Conservation (phyloP, 2,888 invertebrate genomes). For the Omphaloscelis lunosa region DNA sequence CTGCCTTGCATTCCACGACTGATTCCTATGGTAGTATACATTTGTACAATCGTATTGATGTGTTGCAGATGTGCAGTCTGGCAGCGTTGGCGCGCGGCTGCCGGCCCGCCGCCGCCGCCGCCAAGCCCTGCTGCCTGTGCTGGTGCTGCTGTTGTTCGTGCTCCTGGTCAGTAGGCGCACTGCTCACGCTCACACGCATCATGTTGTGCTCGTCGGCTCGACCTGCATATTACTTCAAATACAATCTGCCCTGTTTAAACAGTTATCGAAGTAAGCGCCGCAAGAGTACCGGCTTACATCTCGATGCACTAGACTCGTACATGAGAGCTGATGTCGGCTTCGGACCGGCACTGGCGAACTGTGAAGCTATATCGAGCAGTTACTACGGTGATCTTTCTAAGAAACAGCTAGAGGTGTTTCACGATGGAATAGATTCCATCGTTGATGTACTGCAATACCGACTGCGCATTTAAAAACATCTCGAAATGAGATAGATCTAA, state of each 20-base stretch:
- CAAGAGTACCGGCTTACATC: background rate
- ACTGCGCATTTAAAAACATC: background rate
- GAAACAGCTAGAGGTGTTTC: background rate
- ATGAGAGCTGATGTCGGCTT: background rate
- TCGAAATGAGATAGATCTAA: background rate
- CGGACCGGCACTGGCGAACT: background rate
- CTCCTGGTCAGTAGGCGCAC: constrained; percentile 87
- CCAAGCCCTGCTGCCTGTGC: constrained; percentile 91
- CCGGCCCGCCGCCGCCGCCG: constrained; percentile 87
- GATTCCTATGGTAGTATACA: too few relatives aligned
- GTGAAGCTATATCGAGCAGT: background rate
- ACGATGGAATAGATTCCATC: background rate
- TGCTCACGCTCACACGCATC: background rate
- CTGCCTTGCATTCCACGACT: background rate
- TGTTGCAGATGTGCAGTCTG: constrained; percentile 89
- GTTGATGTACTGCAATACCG: background rate
- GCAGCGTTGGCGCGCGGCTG: constrained; percentile 89
- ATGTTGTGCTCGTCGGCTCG: background rate
- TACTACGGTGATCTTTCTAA: background rate
- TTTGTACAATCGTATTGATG: background rate
- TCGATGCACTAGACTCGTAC: background rate
- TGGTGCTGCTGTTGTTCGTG: constrained; percentile 92
- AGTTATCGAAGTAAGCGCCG: background rate
- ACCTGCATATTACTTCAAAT: background rate
- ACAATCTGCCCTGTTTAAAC: background rate